Percentiles rank a stretch among this genome's conserved stretches.
These are phyloP conservation scores for Catharus minimus DNA, from an alignment of 2,113 vertebrate species.

Conservation along the genomic window DNA sequence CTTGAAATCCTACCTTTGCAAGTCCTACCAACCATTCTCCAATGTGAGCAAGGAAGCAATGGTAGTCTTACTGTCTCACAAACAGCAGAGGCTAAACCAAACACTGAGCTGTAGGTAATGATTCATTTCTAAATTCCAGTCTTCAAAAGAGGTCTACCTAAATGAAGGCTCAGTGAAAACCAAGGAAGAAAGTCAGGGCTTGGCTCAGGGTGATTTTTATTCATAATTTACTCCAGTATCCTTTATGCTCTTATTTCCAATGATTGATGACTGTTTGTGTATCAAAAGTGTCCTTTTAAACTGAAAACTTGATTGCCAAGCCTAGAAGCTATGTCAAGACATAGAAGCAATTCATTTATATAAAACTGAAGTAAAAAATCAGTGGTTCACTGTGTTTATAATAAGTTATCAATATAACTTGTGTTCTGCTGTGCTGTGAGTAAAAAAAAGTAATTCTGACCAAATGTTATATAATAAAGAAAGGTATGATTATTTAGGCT, in stretches of 20 bases:
- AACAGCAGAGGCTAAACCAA: background rate
- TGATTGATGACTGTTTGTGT: background rate
- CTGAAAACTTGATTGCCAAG: background rate
- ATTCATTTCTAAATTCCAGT: background rate
- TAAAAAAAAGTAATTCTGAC: background rate
- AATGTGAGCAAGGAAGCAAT: fast-evolving
- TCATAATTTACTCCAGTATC: background rate
- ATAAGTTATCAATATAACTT: background rate
- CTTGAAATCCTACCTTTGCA: background rate
- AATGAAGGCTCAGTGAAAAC: background rate
- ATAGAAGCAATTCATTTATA: background rate
- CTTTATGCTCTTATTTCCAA: background rate
- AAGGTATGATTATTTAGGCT: constrained; percentile 5
- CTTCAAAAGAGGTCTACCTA: background rate
- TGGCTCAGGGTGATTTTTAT: background rate
- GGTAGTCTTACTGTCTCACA: background rate
- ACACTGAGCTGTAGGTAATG: background rate
- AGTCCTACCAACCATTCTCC: background rate
- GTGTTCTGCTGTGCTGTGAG: background rate
- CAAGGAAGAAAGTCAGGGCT: background rate
- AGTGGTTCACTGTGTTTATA: background rate
- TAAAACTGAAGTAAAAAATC: background rate
- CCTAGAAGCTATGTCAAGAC: background rate
- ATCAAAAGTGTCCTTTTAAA: background rate
- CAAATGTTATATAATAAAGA: background rate